Evolutionary conservation across 64 coral and sea anemone genomes (phyloP), one percentile per base, ranked within the genome.

Genomic region (Orbicella faveolata): DNA sequence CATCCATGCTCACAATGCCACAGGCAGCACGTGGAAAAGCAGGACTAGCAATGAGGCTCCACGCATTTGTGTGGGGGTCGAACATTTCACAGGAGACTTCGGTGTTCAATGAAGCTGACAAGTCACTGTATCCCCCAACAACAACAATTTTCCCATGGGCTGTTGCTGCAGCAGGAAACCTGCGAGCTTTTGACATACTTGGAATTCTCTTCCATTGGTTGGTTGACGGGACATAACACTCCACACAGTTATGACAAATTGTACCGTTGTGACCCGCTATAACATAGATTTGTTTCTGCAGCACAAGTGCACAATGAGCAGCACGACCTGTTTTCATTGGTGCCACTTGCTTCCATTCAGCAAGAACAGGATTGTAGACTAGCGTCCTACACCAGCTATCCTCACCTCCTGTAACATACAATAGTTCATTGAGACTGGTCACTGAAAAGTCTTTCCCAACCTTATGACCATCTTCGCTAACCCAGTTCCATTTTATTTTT

Each of bases 1-100:
- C 85, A 48, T 87, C 85, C 6, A 87, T 66, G 18, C 73, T 36
- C 17, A 74, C 85, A n/a, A 75, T 33, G 7, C 85, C 85, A 23
- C 85, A 87, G n/a, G 85, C 85, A n/a, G 85, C 85, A 36, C 85
- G 68, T 30, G 85, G 70, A 34, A 33, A 5, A 10, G 69, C 64
- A 39, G 73, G 68, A 66, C 85, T 75, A n/a, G 35, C 14, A 17
- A 87, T 23, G 4, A 33, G 20, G 4, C 69, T 53, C 85, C 85
- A 87, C 7, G n/a, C 66, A 34, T 88, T 73, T 1, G 51, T 88
- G 14, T 21, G 3, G 16, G 86, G 86, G 73, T 88, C 54, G 18
- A 74, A 88, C 36, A 88, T 36, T 62, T 88, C 86, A 55, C 86
- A 88, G 53, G 39, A 74, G 25, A 20, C 18, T 12, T 88, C 70